Conservation (phyloP, 2,797 vertebrate species). For the Hozukius guyotensis region DNA sequence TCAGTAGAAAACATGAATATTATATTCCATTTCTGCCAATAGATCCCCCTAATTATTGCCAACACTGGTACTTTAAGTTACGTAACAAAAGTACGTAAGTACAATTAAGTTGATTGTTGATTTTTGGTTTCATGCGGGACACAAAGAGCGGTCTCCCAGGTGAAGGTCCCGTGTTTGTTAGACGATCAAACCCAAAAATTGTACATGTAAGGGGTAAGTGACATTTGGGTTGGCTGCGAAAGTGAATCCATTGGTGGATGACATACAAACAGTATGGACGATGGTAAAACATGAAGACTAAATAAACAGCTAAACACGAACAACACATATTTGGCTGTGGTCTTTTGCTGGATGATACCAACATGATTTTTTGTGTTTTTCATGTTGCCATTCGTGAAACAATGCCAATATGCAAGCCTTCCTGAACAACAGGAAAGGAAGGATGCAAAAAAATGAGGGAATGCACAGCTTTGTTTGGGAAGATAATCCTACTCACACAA, state of each 20-base stretch:
- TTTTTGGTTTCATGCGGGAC: too few species aligned
- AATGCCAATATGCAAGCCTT: neutral
- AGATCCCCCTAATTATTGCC: too few species aligned
- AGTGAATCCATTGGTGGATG: neutral
- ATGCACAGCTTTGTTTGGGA: neutral
- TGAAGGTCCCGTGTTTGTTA: too few species aligned
- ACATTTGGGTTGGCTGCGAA: neutral
- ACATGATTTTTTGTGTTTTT: conserved; percentile 26
- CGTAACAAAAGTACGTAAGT: too few species aligned
- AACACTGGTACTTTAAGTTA: too few species aligned
- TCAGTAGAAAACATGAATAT: fast-evolving
- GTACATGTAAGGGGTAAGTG: too few species aligned
- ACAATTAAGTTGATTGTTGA: too few species aligned
- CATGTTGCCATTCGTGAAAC: neutral
- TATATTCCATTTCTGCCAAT: too few species aligned
- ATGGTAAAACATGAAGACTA: conserved; percentile 4
- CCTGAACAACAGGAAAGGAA: neutral
- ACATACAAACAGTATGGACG: neutral
- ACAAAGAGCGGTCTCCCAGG: too few species aligned
- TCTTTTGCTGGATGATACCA: neutral
- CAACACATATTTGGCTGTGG: neutral
- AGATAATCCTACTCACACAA: neutral
- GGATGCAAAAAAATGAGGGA: neutral
- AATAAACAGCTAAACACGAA: neutral
- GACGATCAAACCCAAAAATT: too few species aligned